Percentiles rank a stretch among this genome's conserved stretches.
Conservation (phyloP, 1,140 invertebrate species). For the Penaeus japonicus region DNA sequence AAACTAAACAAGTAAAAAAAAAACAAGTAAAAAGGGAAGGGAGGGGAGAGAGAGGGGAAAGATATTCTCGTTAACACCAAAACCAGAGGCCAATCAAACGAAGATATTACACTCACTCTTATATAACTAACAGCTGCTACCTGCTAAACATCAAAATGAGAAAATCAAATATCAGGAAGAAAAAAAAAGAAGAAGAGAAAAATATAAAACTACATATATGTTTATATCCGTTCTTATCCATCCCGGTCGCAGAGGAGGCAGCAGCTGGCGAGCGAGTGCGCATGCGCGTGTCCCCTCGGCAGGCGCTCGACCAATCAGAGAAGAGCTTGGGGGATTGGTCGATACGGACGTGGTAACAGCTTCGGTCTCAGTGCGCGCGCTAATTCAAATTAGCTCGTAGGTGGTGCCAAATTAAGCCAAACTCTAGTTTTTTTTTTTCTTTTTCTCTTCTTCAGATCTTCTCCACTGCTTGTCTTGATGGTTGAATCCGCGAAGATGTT, state of each 20-base stretch:
- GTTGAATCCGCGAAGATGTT: neutral
- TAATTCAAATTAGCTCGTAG: conserved; percentile 47
- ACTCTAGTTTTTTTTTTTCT: neutral
- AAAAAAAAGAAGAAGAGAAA: neutral
- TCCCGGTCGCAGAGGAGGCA: neutral
- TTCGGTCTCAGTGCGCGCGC: conserved; percentile 33
- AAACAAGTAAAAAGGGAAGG: neutral
- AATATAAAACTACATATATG: neutral
- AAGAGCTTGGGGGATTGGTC: conserved; percentile 26
- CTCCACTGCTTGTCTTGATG: neutral
- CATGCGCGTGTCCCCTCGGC: conserved; percentile 25
- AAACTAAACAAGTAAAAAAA: too few relatives aligned
- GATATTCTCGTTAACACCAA: neutral
- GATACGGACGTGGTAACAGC: conserved; percentile 47
- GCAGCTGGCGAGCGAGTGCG: neutral
- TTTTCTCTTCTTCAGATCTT: neutral
- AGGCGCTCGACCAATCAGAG: conserved; percentile 14
- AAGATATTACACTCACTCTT: neutral
- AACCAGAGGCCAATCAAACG: neutral
- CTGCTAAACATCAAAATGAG: conserved; percentile 13
- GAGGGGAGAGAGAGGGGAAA: neutral
- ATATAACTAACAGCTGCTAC: neutral
- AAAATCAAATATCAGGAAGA: neutral
- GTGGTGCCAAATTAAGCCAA: conserved; percentile 43
- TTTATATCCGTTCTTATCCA: conserved; percentile 40